Evolutionary conservation across 2,113 vertebrate genomes (phyloP).

Genomic region (Albula goreensis): DNA sequence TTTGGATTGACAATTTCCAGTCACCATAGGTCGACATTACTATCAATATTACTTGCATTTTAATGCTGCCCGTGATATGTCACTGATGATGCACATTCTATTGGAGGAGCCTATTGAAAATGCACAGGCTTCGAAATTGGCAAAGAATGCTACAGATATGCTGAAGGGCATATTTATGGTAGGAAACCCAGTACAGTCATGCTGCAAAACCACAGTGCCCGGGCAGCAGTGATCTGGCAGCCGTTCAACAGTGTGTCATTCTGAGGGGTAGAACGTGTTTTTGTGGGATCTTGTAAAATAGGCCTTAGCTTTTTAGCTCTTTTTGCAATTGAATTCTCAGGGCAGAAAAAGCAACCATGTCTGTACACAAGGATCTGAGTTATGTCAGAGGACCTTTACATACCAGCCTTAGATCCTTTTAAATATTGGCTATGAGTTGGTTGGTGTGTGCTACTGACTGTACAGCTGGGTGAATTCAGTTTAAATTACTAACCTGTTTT

Average conservation of each 20-base stretch:
- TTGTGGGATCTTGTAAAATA: background rate
- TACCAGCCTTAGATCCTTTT: background rate
- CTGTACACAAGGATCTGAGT: background rate
- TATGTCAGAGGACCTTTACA: background rate
- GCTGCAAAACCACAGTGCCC: background rate
- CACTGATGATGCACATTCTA: background rate
- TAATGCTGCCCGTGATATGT: background rate
- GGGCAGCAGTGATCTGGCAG: background rate
- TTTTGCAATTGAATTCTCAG: background rate
- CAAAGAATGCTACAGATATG: background rate
- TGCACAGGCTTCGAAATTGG: background rate
- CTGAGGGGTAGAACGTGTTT: background rate
- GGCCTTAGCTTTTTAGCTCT: background rate
- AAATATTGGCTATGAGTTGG: background rate
- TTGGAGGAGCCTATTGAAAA: background rate
- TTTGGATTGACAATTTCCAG: background rate
- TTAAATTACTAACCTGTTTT: background rate
- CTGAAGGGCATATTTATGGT: background rate
- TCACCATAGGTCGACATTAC: background rate
- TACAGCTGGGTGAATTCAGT: background rate
- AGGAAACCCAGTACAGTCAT: background rate
- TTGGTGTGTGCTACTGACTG: background rate
- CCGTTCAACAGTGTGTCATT: background rate
- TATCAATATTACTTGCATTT: background rate
- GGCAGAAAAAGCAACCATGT: background rate